A percentile compares a stretch with the other conserved stretches of the same genome.
These are phyloP conservation scores for Turnix velox DNA, from an alignment of 2,113 vertebrate species.

Conservation along the genomic window DNA sequence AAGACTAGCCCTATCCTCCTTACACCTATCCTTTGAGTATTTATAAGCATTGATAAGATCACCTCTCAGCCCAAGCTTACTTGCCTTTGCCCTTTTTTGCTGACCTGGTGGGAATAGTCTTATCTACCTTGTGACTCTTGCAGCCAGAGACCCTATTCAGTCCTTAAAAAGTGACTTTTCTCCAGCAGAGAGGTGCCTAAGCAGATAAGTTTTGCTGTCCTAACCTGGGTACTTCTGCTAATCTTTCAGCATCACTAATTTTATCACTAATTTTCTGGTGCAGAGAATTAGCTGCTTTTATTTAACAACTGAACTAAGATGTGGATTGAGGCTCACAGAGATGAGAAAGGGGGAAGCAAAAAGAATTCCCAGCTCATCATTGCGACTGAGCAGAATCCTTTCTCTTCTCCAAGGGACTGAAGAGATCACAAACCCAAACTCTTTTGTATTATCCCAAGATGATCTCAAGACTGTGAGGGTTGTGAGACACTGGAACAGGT, in stretches of 20 bases:
- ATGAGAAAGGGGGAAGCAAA: neutral
- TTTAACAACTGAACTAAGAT: neutral
- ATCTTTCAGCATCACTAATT: too few relatives aligned
- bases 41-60: too few relatives aligned
- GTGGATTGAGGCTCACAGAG: neutral
- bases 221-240: neutral
- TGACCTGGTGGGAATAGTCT: neutral
- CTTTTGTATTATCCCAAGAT: neutral
- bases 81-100: neutral
- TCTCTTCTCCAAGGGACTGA: neutral
- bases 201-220: neutral
- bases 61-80: neutral
- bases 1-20: too few relatives aligned
- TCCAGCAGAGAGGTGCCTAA: neutral
- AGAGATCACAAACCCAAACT: neutral
- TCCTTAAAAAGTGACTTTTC: neutral
- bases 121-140: neutral
- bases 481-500: too few relatives aligned
- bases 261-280: neutral
- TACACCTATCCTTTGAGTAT: too few relatives aligned
- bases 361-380: neutral
- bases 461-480: too few relatives aligned
- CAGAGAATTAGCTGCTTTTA: neutral
- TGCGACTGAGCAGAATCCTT: neutral
- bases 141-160: neutral